Evolutionary conservation across 2,888 invertebrate species (phyloP).

Genomic region (Anodontia alba): DNA sequence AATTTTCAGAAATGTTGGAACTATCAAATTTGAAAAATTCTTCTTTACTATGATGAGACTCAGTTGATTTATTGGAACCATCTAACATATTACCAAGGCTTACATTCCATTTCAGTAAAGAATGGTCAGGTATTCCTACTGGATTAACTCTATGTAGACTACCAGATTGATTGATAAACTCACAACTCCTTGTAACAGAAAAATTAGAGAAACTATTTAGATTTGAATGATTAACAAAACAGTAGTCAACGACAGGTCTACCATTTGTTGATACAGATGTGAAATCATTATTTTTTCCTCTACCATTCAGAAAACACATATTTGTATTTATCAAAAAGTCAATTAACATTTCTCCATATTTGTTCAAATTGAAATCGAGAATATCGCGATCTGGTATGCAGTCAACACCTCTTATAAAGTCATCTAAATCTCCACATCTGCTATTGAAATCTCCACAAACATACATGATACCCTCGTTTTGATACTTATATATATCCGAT

Average conservation of each 20-base stretch:
- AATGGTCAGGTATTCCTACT: constrained; percentile 22
- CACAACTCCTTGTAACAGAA: neutral
- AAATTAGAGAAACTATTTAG: constrained; percentile 20
- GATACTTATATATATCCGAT: constrained; percentile 22
- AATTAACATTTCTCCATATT: constrained; percentile 35
- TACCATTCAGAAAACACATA: constrained; percentile 46
- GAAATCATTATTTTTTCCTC: constrained; percentile 34
- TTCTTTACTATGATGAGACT: neutral
- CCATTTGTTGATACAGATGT: constrained; percentile 33
- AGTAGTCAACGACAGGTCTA: constrained; percentile 31
- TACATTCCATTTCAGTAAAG: constrained; percentile 26
- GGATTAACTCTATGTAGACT: neutral
- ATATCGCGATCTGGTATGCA: constrained; percentile 24
- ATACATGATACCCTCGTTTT: constrained; percentile 18
- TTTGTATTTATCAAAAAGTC: constrained; percentile 38
- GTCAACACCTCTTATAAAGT: constrained; percentile 49
- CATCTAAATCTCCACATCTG: constrained; percentile 35
- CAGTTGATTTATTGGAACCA: neutral
- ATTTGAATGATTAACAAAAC: constrained; percentile 17
- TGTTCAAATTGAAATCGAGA: constrained; percentile 41
- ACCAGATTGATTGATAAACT: neutral
- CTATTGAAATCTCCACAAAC: constrained; percentile 47
- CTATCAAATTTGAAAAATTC: constrained; percentile 25
- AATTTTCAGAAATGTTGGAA: constrained; percentile 23
- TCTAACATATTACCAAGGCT: neutral